phyloP scores from a whole-genome alignment of 2,113 vertebrate species.

The Sebastes schlegelii region DNA sequence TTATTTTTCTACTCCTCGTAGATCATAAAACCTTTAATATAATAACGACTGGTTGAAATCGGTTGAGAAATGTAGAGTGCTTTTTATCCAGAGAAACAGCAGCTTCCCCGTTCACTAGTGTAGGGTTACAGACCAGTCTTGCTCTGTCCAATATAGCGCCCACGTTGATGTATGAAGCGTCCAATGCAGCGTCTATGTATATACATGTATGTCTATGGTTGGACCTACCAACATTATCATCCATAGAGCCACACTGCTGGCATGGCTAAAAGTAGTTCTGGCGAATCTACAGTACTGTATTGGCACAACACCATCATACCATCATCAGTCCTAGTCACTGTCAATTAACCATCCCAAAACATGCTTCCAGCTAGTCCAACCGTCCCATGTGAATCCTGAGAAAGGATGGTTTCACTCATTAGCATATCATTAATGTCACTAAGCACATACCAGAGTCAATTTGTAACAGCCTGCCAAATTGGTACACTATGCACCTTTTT shows the following conservation, averaged over 20 bases:
- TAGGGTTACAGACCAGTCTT: too few species aligned
- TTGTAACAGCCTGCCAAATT: constrained; percentile 57
- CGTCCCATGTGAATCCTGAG: too few species aligned
- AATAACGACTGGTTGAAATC: too few species aligned
- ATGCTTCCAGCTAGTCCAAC: constrained; percentile 24
- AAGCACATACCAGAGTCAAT: constrained; percentile 55
- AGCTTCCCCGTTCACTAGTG: too few species aligned
- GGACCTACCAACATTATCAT: neutral
- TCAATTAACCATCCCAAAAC: neutral
- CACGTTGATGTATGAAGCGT: too few species aligned
- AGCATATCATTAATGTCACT: constrained; percentile 57
- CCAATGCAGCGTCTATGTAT: too few species aligned
- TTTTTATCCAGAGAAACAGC: too few species aligned
- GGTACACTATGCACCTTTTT: constrained; percentile 41
- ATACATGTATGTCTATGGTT: too few species aligned
- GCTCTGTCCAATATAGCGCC: too few species aligned
- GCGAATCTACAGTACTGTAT: neutral
- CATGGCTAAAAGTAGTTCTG: neutral
- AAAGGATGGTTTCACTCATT: constrained; percentile 40
- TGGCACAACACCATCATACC: neutral
- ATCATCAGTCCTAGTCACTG: neutral
- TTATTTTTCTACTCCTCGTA: too few species aligned
- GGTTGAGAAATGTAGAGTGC: too few species aligned
- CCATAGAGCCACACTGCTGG: neutral
- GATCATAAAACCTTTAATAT: too few species aligned